Base-by-base conservation (phyloP, 2,888 invertebrate species). In the Ferrisia virgata region DNA sequence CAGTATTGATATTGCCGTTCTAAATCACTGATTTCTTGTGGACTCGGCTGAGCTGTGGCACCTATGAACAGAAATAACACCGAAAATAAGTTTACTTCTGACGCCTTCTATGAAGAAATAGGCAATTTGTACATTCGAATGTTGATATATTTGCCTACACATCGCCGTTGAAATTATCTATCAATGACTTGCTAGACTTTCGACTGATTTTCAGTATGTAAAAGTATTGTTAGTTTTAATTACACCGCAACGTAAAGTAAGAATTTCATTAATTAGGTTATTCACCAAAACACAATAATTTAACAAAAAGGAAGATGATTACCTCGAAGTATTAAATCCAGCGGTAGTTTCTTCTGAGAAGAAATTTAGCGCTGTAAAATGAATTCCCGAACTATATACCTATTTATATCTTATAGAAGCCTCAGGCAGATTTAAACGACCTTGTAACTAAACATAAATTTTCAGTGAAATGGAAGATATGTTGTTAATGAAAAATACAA, bases 1-100 rank as follows among this genome's bases (percentile, higher is more conserved):
- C 86, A 86, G 39, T 86, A 86, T 76, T 86, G 86, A 13, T 86
- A 86, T 80, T 86, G 86, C 78, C 86, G 86, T 81, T 86, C 86
- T 69, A 86, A 85, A n/a, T 86, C 84, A 11, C 28, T 72, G 18
- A 83, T 25, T 9, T 83, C 28, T 76, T 76, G 72, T 9, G 25
- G 33, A 36, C 18, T 76, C 6, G 72, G 15, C 31, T n/a, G 64
- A 31, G 25, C 28, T 33, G 47, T 3, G 22, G 25, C 13, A 1
- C 83, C 83, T 83, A 47, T 5, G 28, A 83, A 40, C 13, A 47
- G 31, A 40, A 83, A 76, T 33, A n/a, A 76, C 36, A 1, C 28
- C 28, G n/a, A 1, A 36, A 36, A 33, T 76, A 8, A 36, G 13
- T 36, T n/a, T 36, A 11, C 13, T 36, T 64, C 5, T 2, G 3